Evolutionary conservation across 35 echinoderm and acorn worm genomes (phyloP), one percentile per base, ranked within the genome.

Genomic region (Lytechinus pictus): DNA sequence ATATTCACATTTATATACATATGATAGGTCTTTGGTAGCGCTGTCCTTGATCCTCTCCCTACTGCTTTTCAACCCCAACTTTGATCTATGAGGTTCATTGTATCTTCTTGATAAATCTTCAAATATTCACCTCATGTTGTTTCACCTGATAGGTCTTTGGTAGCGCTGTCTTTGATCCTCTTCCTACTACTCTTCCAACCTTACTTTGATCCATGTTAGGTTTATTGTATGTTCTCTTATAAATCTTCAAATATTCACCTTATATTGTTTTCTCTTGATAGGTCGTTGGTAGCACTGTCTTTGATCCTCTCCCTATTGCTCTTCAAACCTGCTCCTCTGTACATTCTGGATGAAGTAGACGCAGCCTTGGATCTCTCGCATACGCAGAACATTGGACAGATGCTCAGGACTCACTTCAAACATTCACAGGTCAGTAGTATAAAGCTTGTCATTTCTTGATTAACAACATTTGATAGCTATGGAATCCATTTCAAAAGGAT

Each of bases 331-430:
- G 98, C 98, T 3, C 98, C 98, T 61, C 95, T 99, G 27, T 99
- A 99, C 95, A 99, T 99, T 95, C 87, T 99, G 61, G 98, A 99
- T 96, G 98, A 99, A 53, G 98, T 99, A 24, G 98, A 99, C 87
- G 98, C 98, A 12, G 97, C 98, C 28, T 79, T 99, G 95, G 98
- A 99, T 95, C 95, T 98, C 55, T 99, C 98, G 52, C 98, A 99
- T 58, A 99, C 98, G n/a, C 98, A 99, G 57, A 99, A 99, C 92
- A 99, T 99, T 86, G 98, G 98, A 16, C 97, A 98, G 97, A 98
- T 99, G 98, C 87, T 99, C 19, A 94, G 97, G 6, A 99, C 98
- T 9, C 98, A 99, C 94, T 99, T 99, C 96, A 99, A 92, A 87
- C 97, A 99, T 55, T 99, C 98, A 52, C 98, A 99, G 98, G 98